Percentiles rank a stretch among this genome's conserved stretches.
Conservation (phyloP, 1,140 invertebrate genomes). For the Cyrtorhinus lividipennis region DNA sequence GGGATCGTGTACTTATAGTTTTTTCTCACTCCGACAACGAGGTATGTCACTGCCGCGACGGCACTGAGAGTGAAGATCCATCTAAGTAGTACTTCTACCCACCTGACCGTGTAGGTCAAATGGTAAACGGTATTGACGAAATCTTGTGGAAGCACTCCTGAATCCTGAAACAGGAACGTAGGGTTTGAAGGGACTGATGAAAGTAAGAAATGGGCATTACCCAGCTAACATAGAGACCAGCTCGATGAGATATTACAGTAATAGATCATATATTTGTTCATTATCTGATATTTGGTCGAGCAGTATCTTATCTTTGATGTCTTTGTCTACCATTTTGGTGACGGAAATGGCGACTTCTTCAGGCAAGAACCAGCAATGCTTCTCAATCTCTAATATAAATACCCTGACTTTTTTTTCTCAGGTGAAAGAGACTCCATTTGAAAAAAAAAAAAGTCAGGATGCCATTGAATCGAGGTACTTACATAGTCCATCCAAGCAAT, state of each 20-base stretch:
- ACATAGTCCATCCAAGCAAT: conserved; percentile 19
- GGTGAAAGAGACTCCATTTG: too few species aligned
- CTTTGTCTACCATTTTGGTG: too few species aligned
- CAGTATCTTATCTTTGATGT: too few species aligned
- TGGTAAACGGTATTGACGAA: conserved; percentile 15
- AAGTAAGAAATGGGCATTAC: too few species aligned
- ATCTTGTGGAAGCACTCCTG: conserved; percentile 6
- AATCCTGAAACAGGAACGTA: conserved; percentile 15
- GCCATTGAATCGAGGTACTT: conserved; percentile 5
- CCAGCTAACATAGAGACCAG: too few species aligned
- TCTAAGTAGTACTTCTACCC: conserved; percentile 10
- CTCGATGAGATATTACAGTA: too few species aligned
- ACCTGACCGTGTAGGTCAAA: conserved; percentile 12
- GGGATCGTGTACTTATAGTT: not conserved
- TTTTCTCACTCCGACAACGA: not conserved
- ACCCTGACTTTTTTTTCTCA: too few species aligned
- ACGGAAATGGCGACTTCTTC: too few species aligned
- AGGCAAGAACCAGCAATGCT: too few species aligned
- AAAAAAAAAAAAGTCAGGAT: not conserved
- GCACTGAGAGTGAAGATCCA: conserved; percentile 6
- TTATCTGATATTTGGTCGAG: too few species aligned
- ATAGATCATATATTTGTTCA: too few species aligned
- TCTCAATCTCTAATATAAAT: too few species aligned
- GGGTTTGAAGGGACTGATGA: not conserved
- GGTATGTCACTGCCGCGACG: not conserved